Conservation (phyloP, 2,888 invertebrate species). For the Drosophila monieri region DNA sequence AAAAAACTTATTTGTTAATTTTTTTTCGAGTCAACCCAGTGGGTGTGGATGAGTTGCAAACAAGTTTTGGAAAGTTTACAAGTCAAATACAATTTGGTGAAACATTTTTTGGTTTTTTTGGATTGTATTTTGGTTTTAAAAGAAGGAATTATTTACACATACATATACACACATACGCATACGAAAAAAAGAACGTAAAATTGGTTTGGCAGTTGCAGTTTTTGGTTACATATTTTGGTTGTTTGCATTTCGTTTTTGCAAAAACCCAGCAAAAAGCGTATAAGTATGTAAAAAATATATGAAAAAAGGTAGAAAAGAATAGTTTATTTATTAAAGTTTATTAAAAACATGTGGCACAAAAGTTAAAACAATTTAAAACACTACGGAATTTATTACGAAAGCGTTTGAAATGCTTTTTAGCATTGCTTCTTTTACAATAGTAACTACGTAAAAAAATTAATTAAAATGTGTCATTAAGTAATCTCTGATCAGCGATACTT, state of each 20-base stretch:
- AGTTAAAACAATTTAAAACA: constrained; percentile 17
- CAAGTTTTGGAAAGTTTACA: constrained; percentile 37
- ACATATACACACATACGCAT: constrained; percentile 47
- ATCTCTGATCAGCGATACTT: constrained; percentile 49
- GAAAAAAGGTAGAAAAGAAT: constrained; percentile 61
- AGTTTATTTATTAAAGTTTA: constrained; percentile 50
- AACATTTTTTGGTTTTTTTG: not conserved
- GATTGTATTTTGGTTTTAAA: constrained; percentile 2
- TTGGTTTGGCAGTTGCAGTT: constrained; percentile 57
- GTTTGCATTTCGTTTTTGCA: constrained; percentile 59
- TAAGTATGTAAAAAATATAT: constrained; percentile 48
- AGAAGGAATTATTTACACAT: constrained; percentile 56
- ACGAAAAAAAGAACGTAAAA: constrained; percentile 57
- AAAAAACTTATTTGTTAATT: constrained; percentile 71
- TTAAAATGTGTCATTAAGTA: constrained; percentile 5
- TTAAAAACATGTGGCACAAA: constrained; percentile 38
- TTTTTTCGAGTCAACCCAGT: constrained; percentile 8
- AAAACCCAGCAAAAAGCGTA: constrained; percentile 65
- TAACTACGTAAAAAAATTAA: constrained; percentile 37
- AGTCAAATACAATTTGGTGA: constrained; percentile 32
- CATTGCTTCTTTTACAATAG: constrained; percentile 10
- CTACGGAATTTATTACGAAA: constrained; percentile 35
- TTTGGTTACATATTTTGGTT: constrained; percentile 50
- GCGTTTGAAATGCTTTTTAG: constrained; percentile 27
- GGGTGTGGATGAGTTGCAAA: constrained; percentile 20